Conservation (phyloP, 2,113 vertebrate genomes). For the Oryzias curvinotus region DNA sequence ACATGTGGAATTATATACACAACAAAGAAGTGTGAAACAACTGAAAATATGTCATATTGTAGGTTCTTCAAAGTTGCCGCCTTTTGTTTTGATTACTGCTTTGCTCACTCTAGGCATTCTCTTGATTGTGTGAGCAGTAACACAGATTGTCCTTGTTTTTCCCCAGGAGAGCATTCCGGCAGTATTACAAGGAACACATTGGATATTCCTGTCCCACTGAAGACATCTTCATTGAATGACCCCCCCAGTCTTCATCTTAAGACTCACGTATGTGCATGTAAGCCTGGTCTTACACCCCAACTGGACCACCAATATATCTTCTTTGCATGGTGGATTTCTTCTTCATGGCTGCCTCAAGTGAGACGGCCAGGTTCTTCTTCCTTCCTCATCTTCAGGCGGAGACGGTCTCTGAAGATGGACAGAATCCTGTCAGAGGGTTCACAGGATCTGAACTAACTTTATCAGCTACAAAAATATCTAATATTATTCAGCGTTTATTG, state of each 20-base stretch:
- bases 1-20: too few species aligned
- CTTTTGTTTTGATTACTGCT: too few species aligned
- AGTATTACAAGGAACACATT: slow-evolving; percentile 96
- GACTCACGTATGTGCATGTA: slow-evolving; percentile 47
- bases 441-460: background rate
- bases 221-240: slow-evolving; percentile 97
- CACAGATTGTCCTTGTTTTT: background rate
- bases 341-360: slow-evolving; percentile 40
- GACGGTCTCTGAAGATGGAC: slow-evolving; percentile 32
- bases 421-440: slow-evolving; percentile 13
- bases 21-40: too few species aligned
- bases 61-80: too few species aligned
- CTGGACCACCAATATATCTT: slow-evolving; percentile 35
- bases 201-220: slow-evolving; percentile 97
- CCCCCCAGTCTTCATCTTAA: slow-evolving; percentile 26
- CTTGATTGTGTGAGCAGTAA: too few species aligned
- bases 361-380: slow-evolving; percentile 22
- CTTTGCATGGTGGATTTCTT: slow-evolving; percentile 69
- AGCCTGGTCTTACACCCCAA: slow-evolving; percentile 43
- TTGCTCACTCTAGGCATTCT: too few species aligned
- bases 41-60: too few species aligned
- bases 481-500: background rate
- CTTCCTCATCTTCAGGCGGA: slow-evolving; percentile 19
- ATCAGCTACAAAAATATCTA: slow-evolving; percentile 1
- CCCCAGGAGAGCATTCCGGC: slow-evolving; percentile 92